Evolutionary conservation across 2,797 vertebrate genomes (phyloP).

Genomic region (Echiichthys vipera): DNA sequence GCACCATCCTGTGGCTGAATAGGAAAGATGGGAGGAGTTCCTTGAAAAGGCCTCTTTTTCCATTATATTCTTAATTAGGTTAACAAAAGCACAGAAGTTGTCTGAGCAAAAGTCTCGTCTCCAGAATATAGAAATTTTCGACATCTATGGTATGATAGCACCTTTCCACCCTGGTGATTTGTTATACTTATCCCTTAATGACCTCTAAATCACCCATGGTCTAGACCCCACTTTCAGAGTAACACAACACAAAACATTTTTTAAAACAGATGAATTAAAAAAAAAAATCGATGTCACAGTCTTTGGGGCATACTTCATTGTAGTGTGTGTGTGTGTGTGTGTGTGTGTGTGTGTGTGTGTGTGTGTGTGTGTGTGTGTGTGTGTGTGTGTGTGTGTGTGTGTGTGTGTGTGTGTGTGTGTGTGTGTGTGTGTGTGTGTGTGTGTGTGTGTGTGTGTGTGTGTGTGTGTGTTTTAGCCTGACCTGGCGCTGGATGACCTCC

Average conservation of each 20-base stretch:
- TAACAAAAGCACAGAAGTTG: not conserved
- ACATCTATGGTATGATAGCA: not conserved
- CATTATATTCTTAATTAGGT: constrained; percentile 3
- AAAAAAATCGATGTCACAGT: not conserved
- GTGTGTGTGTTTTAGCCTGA: constrained; percentile 51
- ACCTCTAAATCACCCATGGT: not conserved
- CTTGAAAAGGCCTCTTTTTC: constrained; percentile 5
- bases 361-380: constrained; percentile 15
- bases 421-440: constrained; percentile 10
- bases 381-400: not conserved
- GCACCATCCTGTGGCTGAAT: constrained; percentile 80
- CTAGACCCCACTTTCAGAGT: no score
- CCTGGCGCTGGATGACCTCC: constrained; percentile 86
- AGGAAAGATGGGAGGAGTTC: constrained; percentile 22
- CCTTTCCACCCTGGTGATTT: not conserved
- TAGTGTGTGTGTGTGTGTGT: constrained; percentile 5
- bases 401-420: constrained; percentile 11
- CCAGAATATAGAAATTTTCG: not conserved
- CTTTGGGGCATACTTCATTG: not conserved
- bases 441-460: constrained; percentile 8
- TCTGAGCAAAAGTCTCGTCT: not conserved
- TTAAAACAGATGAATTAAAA: not conserved
- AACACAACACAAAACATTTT: not conserved
- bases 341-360: constrained; percentile 12
- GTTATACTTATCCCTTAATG: not conserved